A percentile compares a stretch with the other conserved stretches of the same genome.
phyloP scores from a whole-genome alignment of 2,888 invertebrate species.

The Limnephilus lunatus region DNA sequence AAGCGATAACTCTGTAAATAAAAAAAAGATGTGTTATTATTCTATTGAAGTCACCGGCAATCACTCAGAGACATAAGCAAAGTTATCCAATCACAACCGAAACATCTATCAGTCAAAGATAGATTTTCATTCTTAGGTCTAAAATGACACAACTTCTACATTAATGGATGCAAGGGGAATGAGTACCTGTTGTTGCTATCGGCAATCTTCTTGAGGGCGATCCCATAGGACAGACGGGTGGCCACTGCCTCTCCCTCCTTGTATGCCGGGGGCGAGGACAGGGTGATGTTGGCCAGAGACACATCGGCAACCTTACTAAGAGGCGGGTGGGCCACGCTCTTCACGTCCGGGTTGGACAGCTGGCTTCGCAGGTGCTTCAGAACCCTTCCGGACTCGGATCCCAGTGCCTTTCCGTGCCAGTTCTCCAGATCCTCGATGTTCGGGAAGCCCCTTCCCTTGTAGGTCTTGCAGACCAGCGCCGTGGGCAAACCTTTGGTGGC shows the following conservation, averaged over 20 bases:
- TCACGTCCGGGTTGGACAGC: conserved; percentile 83
- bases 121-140: background rate
- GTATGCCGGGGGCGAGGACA: conserved; percentile 91
- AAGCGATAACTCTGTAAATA: conserved; percentile 87
- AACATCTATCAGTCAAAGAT: background rate
- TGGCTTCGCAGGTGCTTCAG: conserved; percentile 78
- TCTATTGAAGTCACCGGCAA: background rate
- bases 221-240: conserved; percentile 96
- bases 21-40: background rate
- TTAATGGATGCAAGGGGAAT: background rate
- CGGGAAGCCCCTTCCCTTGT: conserved; percentile 93
- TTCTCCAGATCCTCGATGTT: conserved; percentile 95
- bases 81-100: background rate
- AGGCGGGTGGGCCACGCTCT: conserved; percentile 81
- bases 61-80: background rate
- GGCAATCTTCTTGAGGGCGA: conserved; percentile 92
- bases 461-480: conserved; percentile 96
- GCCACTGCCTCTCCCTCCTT: conserved; percentile 87
- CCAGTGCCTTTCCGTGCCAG: conserved; percentile 99
- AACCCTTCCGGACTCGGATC: conserved; percentile 85
- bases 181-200: conserved; percentile 78
- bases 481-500: conserved; percentile 89
- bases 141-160: no score
- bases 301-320: conserved; percentile 84
- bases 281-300: conserved; percentile 79